Conservation (phyloP, 1,140 invertebrate species). For the Triops cancriformis region DNA sequence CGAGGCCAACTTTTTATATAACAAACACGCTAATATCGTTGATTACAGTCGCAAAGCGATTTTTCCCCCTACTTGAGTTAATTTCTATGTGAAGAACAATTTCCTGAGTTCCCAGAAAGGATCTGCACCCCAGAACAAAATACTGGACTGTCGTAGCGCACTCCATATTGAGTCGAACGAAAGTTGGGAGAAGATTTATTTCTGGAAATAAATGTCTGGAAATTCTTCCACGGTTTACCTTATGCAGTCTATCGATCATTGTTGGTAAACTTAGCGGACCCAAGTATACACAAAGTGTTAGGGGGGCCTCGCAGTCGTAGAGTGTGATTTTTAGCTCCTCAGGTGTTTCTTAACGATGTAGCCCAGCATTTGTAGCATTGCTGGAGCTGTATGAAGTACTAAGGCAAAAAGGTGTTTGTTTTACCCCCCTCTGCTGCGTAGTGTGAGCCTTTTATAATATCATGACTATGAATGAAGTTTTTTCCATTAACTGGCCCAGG, state of each 20-base stretch:
- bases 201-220: too few relatives aligned
- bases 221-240: too few relatives aligned
- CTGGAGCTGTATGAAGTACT: not conserved
- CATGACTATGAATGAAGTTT: constrained; percentile 6
- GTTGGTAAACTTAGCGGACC: too few relatives aligned
- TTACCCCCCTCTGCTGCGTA: not conserved
- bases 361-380: not conserved
- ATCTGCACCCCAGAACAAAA: too few relatives aligned
- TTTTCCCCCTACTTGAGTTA: too few relatives aligned
- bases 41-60: not conserved
- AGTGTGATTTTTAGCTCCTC: not conserved
- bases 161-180: too few relatives aligned
- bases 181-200: too few relatives aligned
- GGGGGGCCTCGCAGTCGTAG: not conserved
- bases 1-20: not conserved
- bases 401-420: not conserved
- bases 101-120: too few relatives aligned
- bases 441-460: not conserved
- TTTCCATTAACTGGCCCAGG: not conserved
- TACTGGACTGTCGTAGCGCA: too few relatives aligned
- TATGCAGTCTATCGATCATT: too few relatives aligned
- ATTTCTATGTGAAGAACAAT: too few relatives aligned
- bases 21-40: not conserved
- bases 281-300: too few relatives aligned
- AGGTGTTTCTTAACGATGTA: constrained; percentile 9